Percentiles rank a stretch among this genome's conserved stretches.
These are phyloP conservation scores for Callosobruchus maculatus DNA, from an alignment of 2,888 invertebrate genomes.

Conservation along the genomic window DNA sequence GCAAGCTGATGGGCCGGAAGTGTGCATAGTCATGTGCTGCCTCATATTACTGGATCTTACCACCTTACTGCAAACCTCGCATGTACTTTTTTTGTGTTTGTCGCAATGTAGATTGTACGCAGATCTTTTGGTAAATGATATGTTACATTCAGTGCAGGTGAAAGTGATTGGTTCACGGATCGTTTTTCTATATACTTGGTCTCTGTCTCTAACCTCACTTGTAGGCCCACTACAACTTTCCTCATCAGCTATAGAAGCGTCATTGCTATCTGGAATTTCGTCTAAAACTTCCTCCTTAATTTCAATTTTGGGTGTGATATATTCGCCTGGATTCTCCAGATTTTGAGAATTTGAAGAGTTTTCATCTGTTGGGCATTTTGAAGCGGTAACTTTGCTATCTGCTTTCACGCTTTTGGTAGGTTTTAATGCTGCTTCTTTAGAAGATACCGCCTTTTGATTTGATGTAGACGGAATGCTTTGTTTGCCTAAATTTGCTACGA, in stretches of 20 bases:
- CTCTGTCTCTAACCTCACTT: too few relatives aligned
- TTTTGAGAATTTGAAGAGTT: not conserved
- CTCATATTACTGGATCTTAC: constrained; percentile 33
- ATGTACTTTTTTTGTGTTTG: constrained; percentile 33
- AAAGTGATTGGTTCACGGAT: too few relatives aligned
- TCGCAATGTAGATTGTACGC: constrained; percentile 21
- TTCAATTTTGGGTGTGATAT: not conserved
- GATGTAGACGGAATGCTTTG: not conserved
- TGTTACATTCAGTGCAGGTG: not conserved
- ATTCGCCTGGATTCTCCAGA: not conserved
- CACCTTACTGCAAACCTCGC: constrained; percentile 29
- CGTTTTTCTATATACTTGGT: too few relatives aligned
- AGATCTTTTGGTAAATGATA: constrained; percentile 4
- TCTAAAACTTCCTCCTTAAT: too few relatives aligned
- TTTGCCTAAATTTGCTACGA: constrained; percentile 15
- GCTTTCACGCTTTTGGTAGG: not conserved
- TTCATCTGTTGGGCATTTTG: too few relatives aligned
- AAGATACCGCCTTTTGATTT: not conserved
- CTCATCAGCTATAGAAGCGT: too few relatives aligned
- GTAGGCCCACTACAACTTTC: too few relatives aligned
- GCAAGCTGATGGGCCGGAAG: constrained; percentile 28
- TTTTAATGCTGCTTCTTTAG: not conserved
- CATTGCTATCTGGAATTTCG: too few relatives aligned
- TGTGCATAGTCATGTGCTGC: constrained; percentile 31
- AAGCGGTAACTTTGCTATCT: not conserved